Base-by-base conservation (phyloP, 1,140 invertebrate species). In the Doryteuthis pealeii region DNA sequence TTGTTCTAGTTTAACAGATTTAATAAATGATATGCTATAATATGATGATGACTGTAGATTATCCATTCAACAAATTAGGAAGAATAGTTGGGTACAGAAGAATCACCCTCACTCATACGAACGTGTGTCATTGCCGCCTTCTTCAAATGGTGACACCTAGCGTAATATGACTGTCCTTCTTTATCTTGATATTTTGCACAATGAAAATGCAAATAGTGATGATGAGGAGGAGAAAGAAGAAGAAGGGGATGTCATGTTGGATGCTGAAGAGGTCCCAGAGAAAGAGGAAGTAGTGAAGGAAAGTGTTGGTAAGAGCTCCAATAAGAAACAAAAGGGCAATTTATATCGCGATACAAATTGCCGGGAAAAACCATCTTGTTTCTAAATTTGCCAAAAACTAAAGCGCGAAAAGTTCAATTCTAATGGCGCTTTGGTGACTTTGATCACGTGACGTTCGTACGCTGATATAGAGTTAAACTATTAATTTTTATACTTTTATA, bases 101-200 rank as follows among this genome's bases (percentile, higher is more conserved):
- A 92, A 92, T 82, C 93, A 93, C 77, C 88, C 91, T 65, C 89
- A 88, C 76, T 91, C 90, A 43, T 86, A 89, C 72, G 91, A 91
- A 80, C 89, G 89, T 80, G 93, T 95, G 75, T 90, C 90, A 65
- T 91, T 95, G 82, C 93, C 94, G 73, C 40, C 76, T 31, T 26
- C 65, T 35, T 80, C 81, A n/a, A 90, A 90, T 81, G 91, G 89
- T 35, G 94, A 96, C 87, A 90, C 92, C 76, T 90, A 92, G 76
- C 93, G 96, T 83, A 91, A 91, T 79, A 96, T 95, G 91, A 96
- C 95, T 74, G 95, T 97, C 78, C 89, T 97, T 77, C 95, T 95
- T 43, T 97, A 96, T 89, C 89, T 98, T 78, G 92, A 95, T 78
- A 93, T 95, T 83, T 90, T 94, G 84, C 94, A 96, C 89, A 94